Conservation (phyloP, 2,113 vertebrate species). For the Tylochromis polylepis region DNA sequence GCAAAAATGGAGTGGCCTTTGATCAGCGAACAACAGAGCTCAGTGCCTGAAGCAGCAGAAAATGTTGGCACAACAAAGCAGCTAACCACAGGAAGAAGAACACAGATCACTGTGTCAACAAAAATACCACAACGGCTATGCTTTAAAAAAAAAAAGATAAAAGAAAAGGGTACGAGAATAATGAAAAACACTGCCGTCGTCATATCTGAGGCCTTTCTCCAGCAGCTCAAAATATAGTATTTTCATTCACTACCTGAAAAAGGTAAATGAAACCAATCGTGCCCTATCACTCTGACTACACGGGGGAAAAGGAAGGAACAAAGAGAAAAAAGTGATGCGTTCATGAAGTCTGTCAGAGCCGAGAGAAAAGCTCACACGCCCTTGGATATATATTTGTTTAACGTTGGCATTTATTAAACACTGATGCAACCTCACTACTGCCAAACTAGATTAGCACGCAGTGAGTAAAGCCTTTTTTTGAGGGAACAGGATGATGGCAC, state of each 20-base stretch:
- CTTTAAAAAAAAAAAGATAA: neutral
- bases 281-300: neutral
- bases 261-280: neutral
- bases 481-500: neutral
- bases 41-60: neutral
- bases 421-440: neutral
- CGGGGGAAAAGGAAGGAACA: neutral
- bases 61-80: neutral
- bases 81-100: neutral
- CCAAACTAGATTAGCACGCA: constrained; percentile 41
- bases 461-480: neutral
- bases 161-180: neutral
- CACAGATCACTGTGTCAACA: neutral
- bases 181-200: neutral
- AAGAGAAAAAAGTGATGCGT: neutral
- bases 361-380: neutral
- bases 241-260: neutral
- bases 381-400: neutral
- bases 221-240: neutral
- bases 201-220: neutral
- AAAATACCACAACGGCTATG: neutral
- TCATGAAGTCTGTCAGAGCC: neutral
- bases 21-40: neutral
- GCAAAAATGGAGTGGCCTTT: neutral
- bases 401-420: constrained; percentile 19